Evolutionary conservation across 2,113 vertebrate species (phyloP).

Genomic region (Trochalopteron elliotii): DNA sequence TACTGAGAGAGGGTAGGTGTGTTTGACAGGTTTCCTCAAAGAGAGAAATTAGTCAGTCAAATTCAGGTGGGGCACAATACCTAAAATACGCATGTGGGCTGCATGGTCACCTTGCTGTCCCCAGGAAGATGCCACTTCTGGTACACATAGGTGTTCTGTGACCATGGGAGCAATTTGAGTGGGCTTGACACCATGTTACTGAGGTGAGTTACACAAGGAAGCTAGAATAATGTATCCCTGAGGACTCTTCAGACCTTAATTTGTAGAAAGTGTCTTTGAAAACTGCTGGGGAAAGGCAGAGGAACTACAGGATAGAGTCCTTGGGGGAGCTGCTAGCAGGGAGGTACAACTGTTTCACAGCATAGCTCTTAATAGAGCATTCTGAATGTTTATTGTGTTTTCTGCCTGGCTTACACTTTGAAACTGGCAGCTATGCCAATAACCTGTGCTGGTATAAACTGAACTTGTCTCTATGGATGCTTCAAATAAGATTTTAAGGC

Average conservation of each 20-base stretch:
- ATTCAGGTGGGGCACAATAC: neutral
- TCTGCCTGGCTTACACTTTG: neutral
- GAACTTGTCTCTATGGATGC: neutral
- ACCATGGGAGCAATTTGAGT: neutral
- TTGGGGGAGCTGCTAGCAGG: neutral
- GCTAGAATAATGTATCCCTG: neutral
- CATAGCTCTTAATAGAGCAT: neutral
- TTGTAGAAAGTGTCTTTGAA: neutral
- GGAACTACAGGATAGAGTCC: neutral
- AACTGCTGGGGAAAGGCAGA: neutral
- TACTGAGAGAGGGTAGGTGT: neutral
- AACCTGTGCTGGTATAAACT: rapidly evolving
- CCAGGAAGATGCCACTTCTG: neutral
- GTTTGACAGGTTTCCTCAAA: neutral
- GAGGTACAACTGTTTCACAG: neutral
- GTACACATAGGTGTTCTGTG: neutral
- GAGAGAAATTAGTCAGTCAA: neutral
- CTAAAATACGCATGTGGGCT: neutral
- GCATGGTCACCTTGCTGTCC: neutral
- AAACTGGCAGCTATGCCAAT: neutral
- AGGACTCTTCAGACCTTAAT: neutral
- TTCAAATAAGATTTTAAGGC: neutral
- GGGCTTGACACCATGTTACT: neutral
- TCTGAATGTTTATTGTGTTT: neutral
- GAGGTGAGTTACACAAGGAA: neutral